Evolutionary conservation across 2,113 vertebrate species (phyloP).

Genomic region (Raphicerus campestris): DNA sequence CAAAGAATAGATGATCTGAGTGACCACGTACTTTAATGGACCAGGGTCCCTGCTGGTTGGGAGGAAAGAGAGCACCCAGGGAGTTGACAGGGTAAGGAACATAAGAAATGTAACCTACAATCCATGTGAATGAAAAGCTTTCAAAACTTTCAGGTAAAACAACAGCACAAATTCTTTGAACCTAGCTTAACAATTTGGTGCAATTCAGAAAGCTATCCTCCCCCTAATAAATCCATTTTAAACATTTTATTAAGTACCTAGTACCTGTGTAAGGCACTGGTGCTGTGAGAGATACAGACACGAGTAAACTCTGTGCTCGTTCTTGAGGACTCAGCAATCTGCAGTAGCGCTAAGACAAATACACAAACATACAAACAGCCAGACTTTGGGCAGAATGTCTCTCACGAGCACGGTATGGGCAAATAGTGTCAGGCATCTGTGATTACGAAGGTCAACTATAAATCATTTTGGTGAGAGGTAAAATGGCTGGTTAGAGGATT

Average conservation of each 20-base stretch:
- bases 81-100: neutral
- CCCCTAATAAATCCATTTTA: neutral
- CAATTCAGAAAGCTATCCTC: neutral
- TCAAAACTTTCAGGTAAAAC: slow-evolving; percentile 3
- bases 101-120: neutral
- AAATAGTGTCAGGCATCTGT: slow-evolving; percentile 11
- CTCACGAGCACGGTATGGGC: neutral
- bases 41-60: neutral
- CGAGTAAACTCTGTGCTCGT: neutral
- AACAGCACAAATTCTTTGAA: neutral
- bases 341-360: slow-evolving; percentile 23
- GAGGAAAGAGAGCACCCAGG: neutral
- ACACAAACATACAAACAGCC: neutral
- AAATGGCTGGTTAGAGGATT: slow-evolving; percentile 47
- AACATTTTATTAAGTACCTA: slow-evolving; percentile 6
- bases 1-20: neutral
- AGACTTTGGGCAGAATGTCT: neutral
- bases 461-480: slow-evolving; percentile 2
- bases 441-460: slow-evolving; percentile 51
- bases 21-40: neutral
- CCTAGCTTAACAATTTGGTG: neutral
- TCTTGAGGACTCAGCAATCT: slow-evolving; percentile 46
- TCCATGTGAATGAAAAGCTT: neutral
- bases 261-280: neutral
- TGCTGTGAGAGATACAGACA: neutral